Percentiles rank a stretch among this genome's conserved stretches.
These are phyloP conservation scores for Mustela lutreola DNA, from an alignment of 2,113 vertebrate genomes.

Conservation along the genomic window DNA sequence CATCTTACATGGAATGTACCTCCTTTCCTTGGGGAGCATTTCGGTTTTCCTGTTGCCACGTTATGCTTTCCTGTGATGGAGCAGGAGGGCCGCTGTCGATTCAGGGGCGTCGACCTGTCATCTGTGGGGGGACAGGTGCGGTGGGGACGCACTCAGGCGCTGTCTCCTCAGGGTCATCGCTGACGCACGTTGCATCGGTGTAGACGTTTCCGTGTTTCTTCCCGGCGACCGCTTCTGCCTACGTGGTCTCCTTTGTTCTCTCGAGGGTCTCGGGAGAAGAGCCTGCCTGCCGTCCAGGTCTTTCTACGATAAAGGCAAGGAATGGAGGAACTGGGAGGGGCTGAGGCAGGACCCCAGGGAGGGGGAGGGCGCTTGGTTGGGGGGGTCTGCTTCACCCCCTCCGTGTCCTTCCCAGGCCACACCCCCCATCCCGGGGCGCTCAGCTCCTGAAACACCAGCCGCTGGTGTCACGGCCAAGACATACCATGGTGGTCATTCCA, in stretches of 20 bases:
- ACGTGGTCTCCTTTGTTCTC: neutral
- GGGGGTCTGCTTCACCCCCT: neutral
- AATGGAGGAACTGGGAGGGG: rapidly evolving
- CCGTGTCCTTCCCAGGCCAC: rapidly evolving
- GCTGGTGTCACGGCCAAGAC: neutral
- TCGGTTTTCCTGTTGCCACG: no score
- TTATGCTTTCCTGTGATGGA: rapidly evolving
- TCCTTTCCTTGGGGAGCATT: rapidly evolving
- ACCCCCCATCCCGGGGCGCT: rapidly evolving
- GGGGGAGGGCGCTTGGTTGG: rapidly evolving
- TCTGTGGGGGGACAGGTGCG: rapidly evolving
- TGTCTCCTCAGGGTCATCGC: rapidly evolving
- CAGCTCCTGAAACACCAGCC: neutral
- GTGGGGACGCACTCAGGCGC: rapidly evolving
- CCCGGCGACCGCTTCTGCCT: rapidly evolving
- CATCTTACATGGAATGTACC: neutral
- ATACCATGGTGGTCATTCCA: neutral
- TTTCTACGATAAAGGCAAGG: rapidly evolving
- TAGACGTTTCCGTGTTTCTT: rapidly evolving
- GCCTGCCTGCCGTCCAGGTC: rapidly evolving
- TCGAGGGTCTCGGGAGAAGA: rapidly evolving
- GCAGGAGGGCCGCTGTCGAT: neutral
- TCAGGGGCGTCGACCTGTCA: rapidly evolving
- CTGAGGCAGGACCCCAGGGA: neutral
- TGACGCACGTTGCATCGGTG: rapidly evolving